Evolutionary conservation across 2,888 invertebrate species (phyloP).

Genomic region (Zelleria hepariella): DNA sequence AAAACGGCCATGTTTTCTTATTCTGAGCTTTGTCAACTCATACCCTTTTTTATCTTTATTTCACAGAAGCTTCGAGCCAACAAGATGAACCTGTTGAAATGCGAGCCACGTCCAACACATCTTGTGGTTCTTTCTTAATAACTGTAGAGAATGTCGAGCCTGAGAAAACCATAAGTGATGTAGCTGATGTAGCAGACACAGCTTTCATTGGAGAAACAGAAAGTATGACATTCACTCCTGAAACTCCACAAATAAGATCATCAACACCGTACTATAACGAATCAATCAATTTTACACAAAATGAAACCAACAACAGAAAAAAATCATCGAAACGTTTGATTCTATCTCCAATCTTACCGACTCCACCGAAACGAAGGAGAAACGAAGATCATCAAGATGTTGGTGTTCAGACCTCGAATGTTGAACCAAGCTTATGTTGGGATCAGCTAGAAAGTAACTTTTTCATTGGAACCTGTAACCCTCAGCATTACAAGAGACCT

Average conservation of each 20-base stretch:
- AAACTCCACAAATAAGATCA: background rate
- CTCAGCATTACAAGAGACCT: no score
- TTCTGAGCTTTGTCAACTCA: no score
- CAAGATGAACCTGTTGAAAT: background rate
- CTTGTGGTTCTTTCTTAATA: no score
- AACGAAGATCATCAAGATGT: background rate
- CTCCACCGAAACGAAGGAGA: background rate
- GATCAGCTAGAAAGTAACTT: conserved; percentile 11
- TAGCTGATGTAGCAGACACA: background rate
- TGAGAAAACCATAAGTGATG: no score
- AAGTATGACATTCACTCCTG: background rate
- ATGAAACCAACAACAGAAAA: background rate
- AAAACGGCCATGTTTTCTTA: no score
- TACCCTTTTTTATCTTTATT: background rate
- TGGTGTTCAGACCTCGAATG: background rate
- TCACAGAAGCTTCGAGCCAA: background rate
- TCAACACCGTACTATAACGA: background rate
- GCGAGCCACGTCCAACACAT: no score
- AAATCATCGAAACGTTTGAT: background rate
- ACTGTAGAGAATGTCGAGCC: no score
- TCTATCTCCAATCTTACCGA: background rate
- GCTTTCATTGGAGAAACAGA: background rate
- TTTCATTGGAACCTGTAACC: conserved; percentile 16
- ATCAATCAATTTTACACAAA: background rate
- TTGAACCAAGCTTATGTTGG: background rate